Base-by-base conservation (phyloP, 2,888 invertebrate species). In the Nemotelus nigrinus region DNA sequence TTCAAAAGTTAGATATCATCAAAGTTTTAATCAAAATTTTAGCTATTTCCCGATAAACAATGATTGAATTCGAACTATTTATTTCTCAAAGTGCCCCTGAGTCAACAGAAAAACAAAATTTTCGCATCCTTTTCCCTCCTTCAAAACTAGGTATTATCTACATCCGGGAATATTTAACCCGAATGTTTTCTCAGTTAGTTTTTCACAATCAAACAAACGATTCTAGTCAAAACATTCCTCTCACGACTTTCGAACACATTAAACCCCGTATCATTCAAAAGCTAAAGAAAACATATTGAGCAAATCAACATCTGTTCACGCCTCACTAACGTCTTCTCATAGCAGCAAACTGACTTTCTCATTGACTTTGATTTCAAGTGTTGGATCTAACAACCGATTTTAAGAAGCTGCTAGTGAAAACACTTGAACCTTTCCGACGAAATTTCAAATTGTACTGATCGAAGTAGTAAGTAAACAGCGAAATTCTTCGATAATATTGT, bases 281-380 rank as follows among this genome's bases (percentile, higher is more conserved):
- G 2, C 53, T 47, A 6, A 39, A 39, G 44, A 53, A n/a, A 70
- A 39, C 43, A 70, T 10, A 41, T 55, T 8, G 25, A 55, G 55
- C 53, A 70, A 70, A 55, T 39, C 43, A 55, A 53, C 47, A 6
- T 70, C 10, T 70, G 70, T 70, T 70, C 55, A 70, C 43, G 47
- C 41, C n/a, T 45, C 65, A 43, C 55, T 43, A 55, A 53, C 5
- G 53, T 41, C 43, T 41, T 3, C 5, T 39, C 39, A 10, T 25
- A 25, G 10, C 43, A 43, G 7, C 63, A 39, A 8, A 43, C 4
- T 63, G 25, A 63, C 10, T 63, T 63, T 43, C 39, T 43, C 63
- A n/a, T n/a, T 41, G 48, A 48, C 47, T 25, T 39, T 5, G 67
- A 7, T 50, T 39, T 50, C 25, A 68, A 53, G 4, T 70, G 43